These are phyloP conservation scores for Amphipyra berbera DNA, from an alignment of 2,888 invertebrate species.

Conservation along the genomic window DNA sequence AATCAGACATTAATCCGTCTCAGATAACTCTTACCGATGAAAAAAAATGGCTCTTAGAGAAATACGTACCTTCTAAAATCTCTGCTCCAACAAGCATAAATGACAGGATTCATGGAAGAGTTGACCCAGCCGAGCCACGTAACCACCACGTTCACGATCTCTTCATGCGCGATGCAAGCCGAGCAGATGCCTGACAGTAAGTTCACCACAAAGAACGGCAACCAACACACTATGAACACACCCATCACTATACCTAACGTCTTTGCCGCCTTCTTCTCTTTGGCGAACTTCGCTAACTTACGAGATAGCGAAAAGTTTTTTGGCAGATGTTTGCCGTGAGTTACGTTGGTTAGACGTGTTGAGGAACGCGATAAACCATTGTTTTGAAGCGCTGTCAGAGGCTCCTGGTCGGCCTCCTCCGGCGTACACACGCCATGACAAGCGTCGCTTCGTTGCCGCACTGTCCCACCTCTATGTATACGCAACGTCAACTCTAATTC, in stretches of 20 bases:
- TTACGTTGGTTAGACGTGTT: conserved; percentile 91
- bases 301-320: conserved; percentile 98
- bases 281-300: conserved; percentile 98
- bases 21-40: no score
- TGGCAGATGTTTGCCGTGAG: conserved; percentile 91
- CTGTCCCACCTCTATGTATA: conserved; percentile 97
- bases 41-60: neutral
- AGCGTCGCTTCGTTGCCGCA: conserved; percentile 90
- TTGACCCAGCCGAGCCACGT: conserved; percentile 99
- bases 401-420: conserved; percentile 92
- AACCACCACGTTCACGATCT: conserved; percentile 96
- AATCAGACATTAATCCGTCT: no score
- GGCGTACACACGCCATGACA: conserved; percentile 91
- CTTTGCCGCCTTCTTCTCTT: conserved; percentile 99
- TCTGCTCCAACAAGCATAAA: conserved; percentile 99
- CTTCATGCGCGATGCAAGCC: conserved; percentile 96
- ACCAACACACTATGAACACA: conserved; percentile 98
- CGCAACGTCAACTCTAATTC: conserved; percentile 96
- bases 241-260: conserved; percentile 99
- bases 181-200: conserved; percentile 97
- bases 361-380: conserved; percentile 94
- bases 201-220: conserved; percentile 99
- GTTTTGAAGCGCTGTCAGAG: conserved; percentile 93
- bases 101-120: conserved; percentile 98
- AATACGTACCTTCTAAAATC: conserved; percentile 96